Evolutionary conservation across 2,113 vertebrate species (phyloP).

Genomic region (Anguilla japonica): DNA sequence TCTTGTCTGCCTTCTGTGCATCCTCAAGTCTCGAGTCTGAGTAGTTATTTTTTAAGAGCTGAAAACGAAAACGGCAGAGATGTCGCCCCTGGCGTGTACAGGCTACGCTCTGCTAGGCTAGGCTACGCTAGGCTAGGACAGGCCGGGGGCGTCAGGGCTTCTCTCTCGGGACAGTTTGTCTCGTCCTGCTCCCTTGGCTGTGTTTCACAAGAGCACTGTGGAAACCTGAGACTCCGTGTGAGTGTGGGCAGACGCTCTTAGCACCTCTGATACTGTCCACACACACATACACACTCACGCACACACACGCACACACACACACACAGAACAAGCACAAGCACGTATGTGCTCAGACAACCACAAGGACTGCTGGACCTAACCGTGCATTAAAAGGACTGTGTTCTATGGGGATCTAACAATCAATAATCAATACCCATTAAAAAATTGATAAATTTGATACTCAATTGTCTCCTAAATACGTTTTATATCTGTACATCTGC

Average conservation of each 20-base stretch:
- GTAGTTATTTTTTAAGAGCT: neutral
- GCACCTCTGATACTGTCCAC: neutral
- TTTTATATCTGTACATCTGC: neutral
- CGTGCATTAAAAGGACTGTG: neutral
- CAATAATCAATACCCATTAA: neutral
- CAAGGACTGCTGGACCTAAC: neutral
- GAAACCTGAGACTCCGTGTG: neutral
- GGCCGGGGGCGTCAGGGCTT: neutral
- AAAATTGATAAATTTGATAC: neutral
- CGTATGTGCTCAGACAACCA: constrained; percentile 13
- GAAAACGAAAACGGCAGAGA: neutral
- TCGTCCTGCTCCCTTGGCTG: neutral
- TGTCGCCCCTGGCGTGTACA: neutral
- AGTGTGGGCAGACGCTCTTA: neutral
- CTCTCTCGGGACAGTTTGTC: neutral
- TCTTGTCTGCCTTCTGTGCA: constrained; percentile 9
- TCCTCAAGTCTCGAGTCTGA: neutral
- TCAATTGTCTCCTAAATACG: neutral
- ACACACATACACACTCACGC: neutral
- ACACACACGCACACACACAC: neutral
- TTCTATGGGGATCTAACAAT: neutral
- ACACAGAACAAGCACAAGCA: constrained; percentile 4
- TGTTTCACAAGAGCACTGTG: neutral
- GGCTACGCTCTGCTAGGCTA: neutral
- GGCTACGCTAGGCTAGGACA: neutral